Percentiles rank a stretch among this genome's conserved stretches.
Conservation (phyloP, 2,797 vertebrate genomes). For the Calcarius lapponicus region DNA sequence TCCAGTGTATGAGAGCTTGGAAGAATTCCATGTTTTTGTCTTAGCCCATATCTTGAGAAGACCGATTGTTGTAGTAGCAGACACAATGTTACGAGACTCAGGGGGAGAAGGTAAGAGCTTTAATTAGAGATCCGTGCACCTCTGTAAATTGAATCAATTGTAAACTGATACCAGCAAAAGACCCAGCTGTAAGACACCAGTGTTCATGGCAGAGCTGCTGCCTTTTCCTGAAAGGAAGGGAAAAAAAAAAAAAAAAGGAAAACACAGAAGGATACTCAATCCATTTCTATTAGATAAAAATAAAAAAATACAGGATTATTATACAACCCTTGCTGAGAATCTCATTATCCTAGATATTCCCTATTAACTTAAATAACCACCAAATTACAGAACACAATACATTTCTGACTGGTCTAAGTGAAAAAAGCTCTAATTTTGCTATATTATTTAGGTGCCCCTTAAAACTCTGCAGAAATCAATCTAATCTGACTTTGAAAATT, state of each 20-base stretch:
- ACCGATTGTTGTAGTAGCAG: conserved; percentile 92
- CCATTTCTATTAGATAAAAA: not conserved
- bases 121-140: not conserved
- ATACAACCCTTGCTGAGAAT: not conserved
- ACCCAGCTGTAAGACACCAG: not conserved
- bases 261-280: not conserved
- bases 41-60: conserved; percentile 83
- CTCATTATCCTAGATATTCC: not conserved
- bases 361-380: not conserved
- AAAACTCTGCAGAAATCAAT: not conserved
- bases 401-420: not conserved
- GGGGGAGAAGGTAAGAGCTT: conserved; percentile 81
- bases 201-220: not conserved
- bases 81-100: conserved; percentile 83
- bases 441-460: not conserved
- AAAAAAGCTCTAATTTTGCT: not conserved
- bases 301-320: not conserved
- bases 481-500: not conserved
- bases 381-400: not conserved
- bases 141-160: not conserved
- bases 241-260: not conserved
- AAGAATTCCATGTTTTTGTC: conserved; percentile 86
- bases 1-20: conserved; percentile 85
- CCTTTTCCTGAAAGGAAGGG: not conserved
- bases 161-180: not conserved